Percentiles rank a stretch among this genome's conserved stretches.
Evolutionary conservation across 2,113 vertebrate genomes (phyloP).

Genomic region (Speoplatyrhinus poulsoni): DNA sequence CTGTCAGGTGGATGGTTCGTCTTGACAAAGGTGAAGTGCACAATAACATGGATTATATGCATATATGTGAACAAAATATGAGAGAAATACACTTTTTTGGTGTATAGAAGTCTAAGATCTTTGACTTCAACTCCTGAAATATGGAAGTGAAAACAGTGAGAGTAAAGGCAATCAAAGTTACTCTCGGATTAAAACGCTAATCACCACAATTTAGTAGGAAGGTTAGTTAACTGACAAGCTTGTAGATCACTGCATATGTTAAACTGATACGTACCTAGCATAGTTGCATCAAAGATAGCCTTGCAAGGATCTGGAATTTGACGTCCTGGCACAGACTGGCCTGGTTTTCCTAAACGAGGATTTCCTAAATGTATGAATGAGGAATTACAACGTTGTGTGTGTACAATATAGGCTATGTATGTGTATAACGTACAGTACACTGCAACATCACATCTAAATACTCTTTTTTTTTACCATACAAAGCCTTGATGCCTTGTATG

Average conservation of each 20-base stretch:
- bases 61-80: no score
- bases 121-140: no score
- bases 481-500: slow-evolving; percentile 81
- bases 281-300: slow-evolving; percentile 77
- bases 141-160: no score
- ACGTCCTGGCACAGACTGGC: slow-evolving; percentile 5
- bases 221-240: background rate
- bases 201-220: no score
- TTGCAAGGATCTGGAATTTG: slow-evolving; percentile 75
- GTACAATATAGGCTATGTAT: background rate
- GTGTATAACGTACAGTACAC: background rate
- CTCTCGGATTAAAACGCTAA: no score
- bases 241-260: background rate
- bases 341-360: slow-evolving; percentile 32
- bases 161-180: no score
- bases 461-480: slow-evolving; percentile 76
- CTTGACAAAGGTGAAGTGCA: no score
- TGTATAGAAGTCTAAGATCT: no score
- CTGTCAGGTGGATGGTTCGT: no score
- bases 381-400: background rate
- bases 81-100: no score
- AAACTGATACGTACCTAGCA: slow-evolving; percentile 72
- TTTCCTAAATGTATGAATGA: slow-evolving; percentile 52
- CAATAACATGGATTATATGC: no score
- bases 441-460: background rate